Conservation (phyloP, 2,113 vertebrate genomes). For the Peucedramus taeniatus region DNA sequence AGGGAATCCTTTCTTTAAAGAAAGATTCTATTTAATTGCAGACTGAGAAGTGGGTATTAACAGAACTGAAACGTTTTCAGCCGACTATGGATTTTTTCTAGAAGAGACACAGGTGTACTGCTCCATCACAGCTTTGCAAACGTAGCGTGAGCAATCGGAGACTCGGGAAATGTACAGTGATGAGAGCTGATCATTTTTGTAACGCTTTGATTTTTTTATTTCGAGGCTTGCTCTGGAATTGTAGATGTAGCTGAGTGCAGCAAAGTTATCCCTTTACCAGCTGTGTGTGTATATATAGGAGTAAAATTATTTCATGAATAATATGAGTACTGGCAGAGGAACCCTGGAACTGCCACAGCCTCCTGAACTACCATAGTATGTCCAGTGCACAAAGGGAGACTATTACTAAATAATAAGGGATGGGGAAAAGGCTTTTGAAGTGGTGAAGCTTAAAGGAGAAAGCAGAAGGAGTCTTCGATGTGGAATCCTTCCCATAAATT, state of each 20-base stretch:
- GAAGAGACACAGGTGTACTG: not conserved
- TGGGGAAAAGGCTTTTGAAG: not conserved
- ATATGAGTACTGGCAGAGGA: not conserved
- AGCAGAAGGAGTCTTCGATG: not conserved
- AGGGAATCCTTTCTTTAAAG: not conserved
- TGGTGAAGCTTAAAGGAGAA: not conserved
- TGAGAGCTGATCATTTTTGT: not conserved
- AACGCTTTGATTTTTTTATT: not conserved
- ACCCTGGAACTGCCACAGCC: accelerated
- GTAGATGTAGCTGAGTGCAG: not conserved
- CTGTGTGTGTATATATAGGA: not conserved
- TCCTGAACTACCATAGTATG: not conserved
- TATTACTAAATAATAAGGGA: not conserved
- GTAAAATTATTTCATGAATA: not conserved
- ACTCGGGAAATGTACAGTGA: not conserved
- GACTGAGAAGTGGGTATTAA: not conserved
- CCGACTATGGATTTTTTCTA: not conserved
- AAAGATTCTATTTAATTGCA: accelerated
- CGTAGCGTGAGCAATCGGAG: accelerated
- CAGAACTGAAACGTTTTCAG: not conserved
- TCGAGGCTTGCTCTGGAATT: not conserved
- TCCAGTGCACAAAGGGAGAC: not conserved
- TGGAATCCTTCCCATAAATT: not conserved
- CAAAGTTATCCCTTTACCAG: not conserved
- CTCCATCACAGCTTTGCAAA: not conserved